phyloP scores from a whole-genome alignment of 1,140 invertebrate genomes.

The Drosophila ironensis region DNA sequence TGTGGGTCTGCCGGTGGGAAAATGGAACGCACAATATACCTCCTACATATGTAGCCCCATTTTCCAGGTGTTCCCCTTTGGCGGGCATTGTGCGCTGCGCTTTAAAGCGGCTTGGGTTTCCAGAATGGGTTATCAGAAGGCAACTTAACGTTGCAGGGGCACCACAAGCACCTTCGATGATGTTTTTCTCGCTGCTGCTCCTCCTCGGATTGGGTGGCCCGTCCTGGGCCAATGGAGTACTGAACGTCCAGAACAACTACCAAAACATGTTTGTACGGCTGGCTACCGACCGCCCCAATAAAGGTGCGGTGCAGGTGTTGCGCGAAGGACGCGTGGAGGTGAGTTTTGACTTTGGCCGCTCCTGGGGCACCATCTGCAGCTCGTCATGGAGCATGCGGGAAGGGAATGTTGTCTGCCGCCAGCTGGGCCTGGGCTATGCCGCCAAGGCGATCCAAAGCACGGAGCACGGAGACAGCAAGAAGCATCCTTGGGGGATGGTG shows the following conservation, averaged over 20 bases:
- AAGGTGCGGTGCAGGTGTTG: not conserved
- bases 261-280: slow-evolving; percentile 63
- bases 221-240: slow-evolving; percentile 11
- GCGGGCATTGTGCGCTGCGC: slow-evolving; percentile 25
- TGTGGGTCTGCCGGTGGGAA: slow-evolving; percentile 52
- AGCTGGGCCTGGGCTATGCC: slow-evolving; percentile 89
- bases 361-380: slow-evolving; percentile 93
- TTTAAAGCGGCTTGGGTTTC: slow-evolving; percentile 42
- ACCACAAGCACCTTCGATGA: slow-evolving; percentile 10
- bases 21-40: slow-evolving; percentile 72
- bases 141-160: too few species aligned
- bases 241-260: slow-evolving; percentile 61
- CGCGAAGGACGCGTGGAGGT: slow-evolving; percentile 83
- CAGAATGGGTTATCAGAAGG: slow-evolving; percentile 6
- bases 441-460: slow-evolving; percentile 85
- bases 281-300: slow-evolving; percentile 8
- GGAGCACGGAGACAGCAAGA: slow-evolving; percentile 86
- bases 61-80: slow-evolving; percentile 39
- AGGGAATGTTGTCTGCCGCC: slow-evolving; percentile 91
- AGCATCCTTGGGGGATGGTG: slow-evolving; percentile 84
- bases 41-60: slow-evolving; percentile 59
- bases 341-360: slow-evolving; percentile 82
- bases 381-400: slow-evolving; percentile 93
- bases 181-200: slow-evolving; percentile 5
- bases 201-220: too few species aligned